Evolutionary conservation across 2,113 vertebrate species (phyloP), one percentile per base, ranked within the genome.

Genomic region (Acrocephalus arundinaceus): DNA sequence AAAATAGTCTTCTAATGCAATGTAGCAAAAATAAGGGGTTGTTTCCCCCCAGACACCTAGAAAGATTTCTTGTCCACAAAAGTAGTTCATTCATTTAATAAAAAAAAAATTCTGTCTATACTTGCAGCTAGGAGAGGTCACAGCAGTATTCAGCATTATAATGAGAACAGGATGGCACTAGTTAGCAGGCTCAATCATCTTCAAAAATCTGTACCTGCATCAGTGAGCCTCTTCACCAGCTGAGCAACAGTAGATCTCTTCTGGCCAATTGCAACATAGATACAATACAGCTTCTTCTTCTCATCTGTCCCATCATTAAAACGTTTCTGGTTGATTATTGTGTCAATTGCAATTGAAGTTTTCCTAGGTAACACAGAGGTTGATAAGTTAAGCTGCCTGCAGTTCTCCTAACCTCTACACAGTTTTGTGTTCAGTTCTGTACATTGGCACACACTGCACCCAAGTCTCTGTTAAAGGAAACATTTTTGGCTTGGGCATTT

Each of bases 271-370:
- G 99, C 99, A 22, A 99, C 99, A 7, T 99, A 99, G 97, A 99
- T 99, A 84, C 99, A 99, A 95, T 99, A 99, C n/a, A 99, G 98
- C 97, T 99, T 99, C 98, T 99, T 99, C 92, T 99, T 99, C 96
- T 99, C 99, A 52, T 99, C 99, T 25, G 99, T 98, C n/a, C 99
- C 99, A 0, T 99, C 99, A 11, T 99, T 99, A 94, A 99, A 99
- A 28, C 99, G 98, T 95, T 99, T 99, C 97, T 99, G 99, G 98
- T 99, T 99, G 97, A 99, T 99, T 96, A 99, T 99, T 31, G 99
- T 99, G 95, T 99, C 99, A 33, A 99, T 98, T 84, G 99, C 99
- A 97, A 99, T 99, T 49, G 99, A 98, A 0, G 99, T 99, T 99
- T 99, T 99, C 68, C 99, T 99, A 93, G 15, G 33, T 30, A 83